Conservation (phyloP, 2,888 invertebrate species). For the Phyto melanocephala region DNA sequence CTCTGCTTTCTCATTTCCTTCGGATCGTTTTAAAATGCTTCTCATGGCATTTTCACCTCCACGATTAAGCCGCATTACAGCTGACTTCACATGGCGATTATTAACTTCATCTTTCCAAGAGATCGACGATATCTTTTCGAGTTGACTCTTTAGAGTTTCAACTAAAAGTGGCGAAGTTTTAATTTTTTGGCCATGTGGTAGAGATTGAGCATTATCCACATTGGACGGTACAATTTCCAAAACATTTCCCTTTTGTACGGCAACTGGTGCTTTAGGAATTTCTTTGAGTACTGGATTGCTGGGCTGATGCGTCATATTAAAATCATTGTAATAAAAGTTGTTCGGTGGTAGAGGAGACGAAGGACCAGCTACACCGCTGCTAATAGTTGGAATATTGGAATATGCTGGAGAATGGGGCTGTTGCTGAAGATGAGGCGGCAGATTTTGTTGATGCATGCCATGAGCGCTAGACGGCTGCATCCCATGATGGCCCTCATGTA, state of each 20-base stretch:
- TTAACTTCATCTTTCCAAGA: constrained; percentile 72
- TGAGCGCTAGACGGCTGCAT: constrained; percentile 31
- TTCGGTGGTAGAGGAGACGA: constrained; percentile 29
- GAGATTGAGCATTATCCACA: constrained; percentile 52
- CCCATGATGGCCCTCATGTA: constrained; percentile 65
- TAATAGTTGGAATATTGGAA: constrained; percentile 62
- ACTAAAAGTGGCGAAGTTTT: constrained; percentile 42
- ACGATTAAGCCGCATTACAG: constrained; percentile 69
- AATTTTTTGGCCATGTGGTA: constrained; percentile 16
- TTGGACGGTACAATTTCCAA: constrained; percentile 76
- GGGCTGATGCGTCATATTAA: constrained; percentile 47
- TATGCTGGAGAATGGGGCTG: constrained; percentile 63
- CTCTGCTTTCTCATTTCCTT: constrained; percentile 63
- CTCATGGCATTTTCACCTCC: constrained; percentile 67
- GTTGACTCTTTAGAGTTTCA: constrained; percentile 42
- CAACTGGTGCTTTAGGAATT: constrained; percentile 72
- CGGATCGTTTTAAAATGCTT: constrained; percentile 67
- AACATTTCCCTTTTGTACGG: constrained; percentile 78
- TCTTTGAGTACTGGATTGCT: constrained; percentile 71
- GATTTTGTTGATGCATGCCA: constrained; percentile 25
- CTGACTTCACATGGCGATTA: constrained; percentile 69
- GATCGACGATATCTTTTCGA: constrained; percentile 43
- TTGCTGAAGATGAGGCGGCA: constrained; percentile 40
- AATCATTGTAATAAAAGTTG: constrained; percentile 63
- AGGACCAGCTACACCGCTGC: constrained; percentile 6